Evolutionary conservation across 2,888 invertebrate genomes (phyloP).

Genomic region (Hylaea fasciaria): DNA sequence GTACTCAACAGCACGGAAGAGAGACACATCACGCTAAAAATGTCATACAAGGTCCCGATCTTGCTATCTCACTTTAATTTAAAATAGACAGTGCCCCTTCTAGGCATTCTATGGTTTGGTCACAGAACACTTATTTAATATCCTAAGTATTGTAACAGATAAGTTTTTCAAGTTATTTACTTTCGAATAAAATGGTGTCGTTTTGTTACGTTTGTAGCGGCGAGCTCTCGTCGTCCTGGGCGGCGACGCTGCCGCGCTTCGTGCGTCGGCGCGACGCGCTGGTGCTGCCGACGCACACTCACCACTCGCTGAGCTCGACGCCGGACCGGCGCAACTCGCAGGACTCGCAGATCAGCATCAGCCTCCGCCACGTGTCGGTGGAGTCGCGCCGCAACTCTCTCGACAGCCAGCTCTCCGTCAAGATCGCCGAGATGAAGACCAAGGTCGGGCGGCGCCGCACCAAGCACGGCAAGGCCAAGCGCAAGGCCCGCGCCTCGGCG

Average conservation of each 20-base stretch:
- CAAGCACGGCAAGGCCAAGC: slow-evolving; percentile 74
- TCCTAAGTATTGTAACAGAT: no score
- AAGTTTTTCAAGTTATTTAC: no score
- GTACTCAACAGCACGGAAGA: no score
- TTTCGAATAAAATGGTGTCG: no score
- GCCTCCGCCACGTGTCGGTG: slow-evolving; percentile 92
- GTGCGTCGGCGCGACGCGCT: slow-evolving; percentile 94
- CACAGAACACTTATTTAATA: no score
- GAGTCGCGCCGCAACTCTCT: slow-evolving; percentile 94
- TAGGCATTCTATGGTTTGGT: no score
- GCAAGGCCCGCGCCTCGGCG: slow-evolving; percentile 72
- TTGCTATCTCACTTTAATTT: no score
- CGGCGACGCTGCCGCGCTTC: slow-evolving; percentile 94
- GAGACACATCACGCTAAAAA: no score
- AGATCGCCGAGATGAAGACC: slow-evolving; percentile 93
- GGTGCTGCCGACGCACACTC: slow-evolving; percentile 80
- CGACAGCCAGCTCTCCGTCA: slow-evolving; percentile 94
- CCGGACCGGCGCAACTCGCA: slow-evolving; percentile 86
- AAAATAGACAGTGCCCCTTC: no score
- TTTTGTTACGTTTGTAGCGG: slow-evolving; percentile 80
- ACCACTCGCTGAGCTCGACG: slow-evolving; percentile 82
- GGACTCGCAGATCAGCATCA: slow-evolving; percentile 90
- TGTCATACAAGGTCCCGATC: no score
- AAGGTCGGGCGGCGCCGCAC: slow-evolving; percentile 85
- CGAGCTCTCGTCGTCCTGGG: slow-evolving; percentile 96